These are phyloP conservation scores for Macroglossus sobrinus DNA, from an alignment of 2,113 vertebrate species.

Conservation along the genomic window DNA sequence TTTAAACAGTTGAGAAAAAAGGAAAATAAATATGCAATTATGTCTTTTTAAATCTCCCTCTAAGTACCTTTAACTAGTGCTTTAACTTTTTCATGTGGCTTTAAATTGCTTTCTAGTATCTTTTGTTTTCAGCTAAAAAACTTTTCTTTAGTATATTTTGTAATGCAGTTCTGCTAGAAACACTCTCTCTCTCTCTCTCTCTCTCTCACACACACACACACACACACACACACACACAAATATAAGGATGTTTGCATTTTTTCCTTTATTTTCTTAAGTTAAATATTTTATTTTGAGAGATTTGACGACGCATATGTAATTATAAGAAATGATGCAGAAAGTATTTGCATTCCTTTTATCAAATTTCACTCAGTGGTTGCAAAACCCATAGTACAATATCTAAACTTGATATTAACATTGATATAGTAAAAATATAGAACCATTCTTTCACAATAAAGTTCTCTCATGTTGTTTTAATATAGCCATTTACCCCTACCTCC, in stretches of 20 bases:
- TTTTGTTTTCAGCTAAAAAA: not conserved
- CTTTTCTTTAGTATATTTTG: not conserved
- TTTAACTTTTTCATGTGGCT: not conserved
- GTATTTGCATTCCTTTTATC: not conserved
- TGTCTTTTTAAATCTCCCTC: conserved; percentile 37
- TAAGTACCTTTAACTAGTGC: conserved; percentile 29
- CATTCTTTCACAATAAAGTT: not conserved
- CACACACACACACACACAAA: not conserved
- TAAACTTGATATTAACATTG: not conserved
- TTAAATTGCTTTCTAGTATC: conserved; percentile 16
- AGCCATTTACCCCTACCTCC: fast-evolving
- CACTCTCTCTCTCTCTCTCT: not conserved
- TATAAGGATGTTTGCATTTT: not conserved
- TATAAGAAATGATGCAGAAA: not conserved
- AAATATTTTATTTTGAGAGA: not conserved
- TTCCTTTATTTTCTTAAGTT: not conserved
- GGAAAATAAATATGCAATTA: conserved; percentile 40
- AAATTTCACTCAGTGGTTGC: not conserved
- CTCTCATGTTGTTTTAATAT: not conserved
- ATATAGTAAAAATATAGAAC: not conserved
- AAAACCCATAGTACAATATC: not conserved
- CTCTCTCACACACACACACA: no score
- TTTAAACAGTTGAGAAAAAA: conserved; percentile 53
- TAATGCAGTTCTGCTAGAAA: not conserved
- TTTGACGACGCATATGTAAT: not conserved